Base-by-base conservation (phyloP, 2,797 vertebrate genomes). In the Muscicapa striata region DNA sequence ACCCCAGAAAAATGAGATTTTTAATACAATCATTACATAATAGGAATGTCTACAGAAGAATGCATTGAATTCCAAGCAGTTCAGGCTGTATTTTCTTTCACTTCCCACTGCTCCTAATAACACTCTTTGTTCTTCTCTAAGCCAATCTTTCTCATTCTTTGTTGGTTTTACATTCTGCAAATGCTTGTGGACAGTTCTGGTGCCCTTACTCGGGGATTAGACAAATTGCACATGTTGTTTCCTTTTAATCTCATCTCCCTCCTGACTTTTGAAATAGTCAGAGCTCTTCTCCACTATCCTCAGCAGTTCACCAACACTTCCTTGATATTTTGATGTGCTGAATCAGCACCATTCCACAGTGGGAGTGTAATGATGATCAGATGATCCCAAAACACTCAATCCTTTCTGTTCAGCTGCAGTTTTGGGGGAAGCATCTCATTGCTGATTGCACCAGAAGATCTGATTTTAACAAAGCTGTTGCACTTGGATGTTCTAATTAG, bases 71-170 rank as follows among this genome's bases (percentile, higher is more conserved):
- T 72, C 43, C 43, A 54, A 57, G 84, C 69, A 91, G 40, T 52
- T 85, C 92, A 91, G 41, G 79, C 78, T 86, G 62, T 15, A 24
- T 78, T 87, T 95, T 83, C 36, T 82, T 89, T 72, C 18, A 3
- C 79, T 93, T 91, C 89, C 89, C 82, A 91, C 89, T 75, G 84
- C 58, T 96, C 89, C 87, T 91, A 95, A 96, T 89, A 93, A 94
- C 89, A 93, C 19, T 81, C 38, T 91, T 94, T 95, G 85, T 94
- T 95, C 92, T 59, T 63, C 17, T 88, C 66, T 22, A 62, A 84
- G 21, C 43, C 48, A 86, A 67, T 93, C n/a, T 93, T 93, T 70
- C 49, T 91, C 74, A 16, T 58, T 91, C 88, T 89, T 89, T 72
- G 41, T 70, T 85, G 79, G 34, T 92, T 90, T 84, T 24, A 15